A percentile compares a stretch with the other conserved stretches of the same genome.
These are phyloP conservation scores for Cisticola juncidis DNA, from an alignment of 2,113 vertebrate species.

Conservation along the genomic window DNA sequence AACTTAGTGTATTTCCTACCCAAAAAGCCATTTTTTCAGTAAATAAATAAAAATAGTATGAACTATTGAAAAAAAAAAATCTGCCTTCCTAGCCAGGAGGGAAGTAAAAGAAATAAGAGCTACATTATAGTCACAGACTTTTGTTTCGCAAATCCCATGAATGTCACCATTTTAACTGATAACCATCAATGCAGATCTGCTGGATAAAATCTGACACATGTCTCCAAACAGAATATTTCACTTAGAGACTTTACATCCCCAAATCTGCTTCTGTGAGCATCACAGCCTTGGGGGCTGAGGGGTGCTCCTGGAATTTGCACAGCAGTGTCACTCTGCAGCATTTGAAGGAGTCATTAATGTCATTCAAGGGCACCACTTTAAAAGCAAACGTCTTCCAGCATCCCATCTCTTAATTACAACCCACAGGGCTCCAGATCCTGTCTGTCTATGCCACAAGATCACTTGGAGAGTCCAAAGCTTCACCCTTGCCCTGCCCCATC, in stretches of 20 bases:
- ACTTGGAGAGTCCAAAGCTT: neutral
- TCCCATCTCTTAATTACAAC: fast-evolving
- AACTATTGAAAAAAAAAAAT: neutral
- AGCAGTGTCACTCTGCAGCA: neutral
- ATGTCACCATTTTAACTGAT: too few species aligned
- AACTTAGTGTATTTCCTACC: neutral
- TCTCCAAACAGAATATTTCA: neutral
- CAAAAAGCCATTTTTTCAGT: neutral
- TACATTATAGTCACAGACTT: neutral
- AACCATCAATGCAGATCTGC: neutral
- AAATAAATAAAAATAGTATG: neutral
- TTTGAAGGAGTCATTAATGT: neutral
- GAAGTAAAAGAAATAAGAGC: neutral
- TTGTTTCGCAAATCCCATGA: neutral
- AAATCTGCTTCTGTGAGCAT: neutral
- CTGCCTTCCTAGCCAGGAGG: neutral
- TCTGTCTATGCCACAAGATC: neutral
- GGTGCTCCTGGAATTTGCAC: neutral
- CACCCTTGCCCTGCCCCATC: neutral
- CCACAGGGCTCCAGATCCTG: fast-evolving
- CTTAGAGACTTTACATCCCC: neutral
- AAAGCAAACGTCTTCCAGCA: neutral
- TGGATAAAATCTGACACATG: neutral
- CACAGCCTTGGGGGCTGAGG: neutral
- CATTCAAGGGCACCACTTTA: neutral